A percentile compares a stretch with the other conserved stretches of the same genome.
Conservation (phyloP, 2,888 invertebrate genomes). For the Rosalia funebris region DNA sequence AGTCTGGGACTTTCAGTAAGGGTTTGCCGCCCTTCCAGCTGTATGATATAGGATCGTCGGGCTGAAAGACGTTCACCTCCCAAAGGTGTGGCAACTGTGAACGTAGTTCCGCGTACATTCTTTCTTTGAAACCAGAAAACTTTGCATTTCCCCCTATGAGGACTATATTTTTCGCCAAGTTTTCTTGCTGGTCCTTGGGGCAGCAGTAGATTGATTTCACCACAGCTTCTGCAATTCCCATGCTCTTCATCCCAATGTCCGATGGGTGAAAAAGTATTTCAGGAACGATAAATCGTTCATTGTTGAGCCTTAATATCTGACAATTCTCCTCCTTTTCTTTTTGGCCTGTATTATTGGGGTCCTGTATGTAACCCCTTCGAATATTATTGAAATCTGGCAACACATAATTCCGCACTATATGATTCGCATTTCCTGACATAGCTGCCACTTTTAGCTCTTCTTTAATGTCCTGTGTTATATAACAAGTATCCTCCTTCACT, state of each 20-base stretch:
- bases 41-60: constrained; percentile 80
- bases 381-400: constrained; percentile 95
- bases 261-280: constrained; percentile 95
- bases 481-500: constrained; percentile 97
- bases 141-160: constrained; percentile 83
- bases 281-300: constrained; percentile 94
- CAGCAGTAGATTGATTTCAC: constrained; percentile 80
- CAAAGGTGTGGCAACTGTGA: constrained; percentile 81
- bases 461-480: constrained; percentile 86
- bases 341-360: constrained; percentile 46
- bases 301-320: constrained; percentile 87
- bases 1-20: constrained; percentile 78
- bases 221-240: constrained; percentile 93
- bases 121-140: constrained; percentile 86
- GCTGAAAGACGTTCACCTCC: constrained; percentile 77
- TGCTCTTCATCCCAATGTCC: constrained; percentile 89
- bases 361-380: constrained; percentile 73
- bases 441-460: constrained; percentile 79
- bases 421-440: constrained; percentile 70
- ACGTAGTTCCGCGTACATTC: constrained; percentile 81
- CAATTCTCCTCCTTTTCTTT: constrained; percentile 57
- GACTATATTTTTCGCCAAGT: constrained; percentile 84
- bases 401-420: constrained; percentile 89
- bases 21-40: constrained; percentile 90
- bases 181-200: constrained; percentile 78